Evolutionary conservation across 2,113 vertebrate species (phyloP), one percentile per base, ranked within the genome.

Genomic region (Rhynchomys soricoides): DNA sequence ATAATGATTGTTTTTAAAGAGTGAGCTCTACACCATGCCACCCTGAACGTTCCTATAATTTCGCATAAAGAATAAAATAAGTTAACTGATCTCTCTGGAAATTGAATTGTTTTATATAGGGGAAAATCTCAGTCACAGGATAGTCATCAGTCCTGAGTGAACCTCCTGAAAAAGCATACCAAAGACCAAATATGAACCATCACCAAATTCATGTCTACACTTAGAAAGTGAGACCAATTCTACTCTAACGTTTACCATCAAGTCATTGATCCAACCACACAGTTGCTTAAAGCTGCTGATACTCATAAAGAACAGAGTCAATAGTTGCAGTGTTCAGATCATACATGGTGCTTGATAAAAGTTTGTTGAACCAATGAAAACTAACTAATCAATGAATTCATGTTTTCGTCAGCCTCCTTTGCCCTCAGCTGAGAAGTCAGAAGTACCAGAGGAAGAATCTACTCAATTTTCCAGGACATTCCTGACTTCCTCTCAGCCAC

Each of bases 401-500:
- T 45, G 11, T 45, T 68, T 79, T 48, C 37, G 43, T 22, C 37
- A 71, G 55, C 9, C 4, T 77, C 40, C 17, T 78, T 71, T 78
- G 29, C 22, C 15, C 7, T 79, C 64, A 71, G 7, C 4, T 52
- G 40, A 12, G 43, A 94, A 37, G 29, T 15, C 43, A 52, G 7
- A 75, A 31, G 29, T 13, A 29, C 34, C 55, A 21, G 0, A 7
- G 5, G 11, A 22, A 90, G 10, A 5, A 17, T 70, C 34, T 59
- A 13, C 31, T 59, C n/a, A 4, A 4, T 73, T 48, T 40, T 17
- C 66, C 68, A 73, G 24, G 21, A 85, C 64, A 17, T n/a, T 52
- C 26, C 5, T 5, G 3, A 0, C 4, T 68, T 87, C 40, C 9
- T 64, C 3, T 7, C 24, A 55, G 34, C 2, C 2, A 48, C 1